Conservation (phyloP, 2,113 vertebrate species). For the Atlantisia rogersi region DNA sequence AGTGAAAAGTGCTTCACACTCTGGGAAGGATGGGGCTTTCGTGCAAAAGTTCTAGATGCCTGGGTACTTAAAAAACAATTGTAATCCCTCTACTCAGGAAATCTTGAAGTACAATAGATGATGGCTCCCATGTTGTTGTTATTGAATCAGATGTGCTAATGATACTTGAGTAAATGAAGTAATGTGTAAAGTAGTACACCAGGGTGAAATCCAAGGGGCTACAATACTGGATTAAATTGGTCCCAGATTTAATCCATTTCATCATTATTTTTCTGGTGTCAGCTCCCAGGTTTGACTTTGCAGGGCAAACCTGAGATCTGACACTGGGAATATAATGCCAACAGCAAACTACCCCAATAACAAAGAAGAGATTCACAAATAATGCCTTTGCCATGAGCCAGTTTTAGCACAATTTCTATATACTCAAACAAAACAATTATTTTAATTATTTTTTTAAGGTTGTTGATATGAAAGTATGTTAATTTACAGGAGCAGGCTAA, state of each 20-base stretch:
- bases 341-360: not conserved
- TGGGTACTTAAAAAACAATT: not conserved
- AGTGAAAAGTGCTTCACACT: not conserved
- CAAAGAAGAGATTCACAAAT: not conserved
- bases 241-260: not conserved
- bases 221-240: not conserved
- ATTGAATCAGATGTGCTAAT: not conserved
- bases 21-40: not conserved
- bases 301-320: not conserved
- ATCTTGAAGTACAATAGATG: not conserved
- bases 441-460: not conserved
- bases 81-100: not conserved
- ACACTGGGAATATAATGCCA: not conserved
- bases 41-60: not conserved
- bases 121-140: not conserved
- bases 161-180: not conserved
- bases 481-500: not conserved
- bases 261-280: not conserved
- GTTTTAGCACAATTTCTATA: not conserved
- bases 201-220: not conserved
- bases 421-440: not conserved
- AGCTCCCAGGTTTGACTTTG: not conserved
- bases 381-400: not conserved
- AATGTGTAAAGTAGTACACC: not conserved
- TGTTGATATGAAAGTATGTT: not conserved